phyloP scores from a whole-genome alignment of 2,113 vertebrate species.

The human (Homo sapiens) region GRCh38 chr5:178557501-178558000 shows the following conservation, averaged over 20 bases:
- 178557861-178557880: background rate
- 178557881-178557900: background rate
- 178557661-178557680: background rate
- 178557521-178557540: background rate
- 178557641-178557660: background rate
- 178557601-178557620: constrained; percentile 54
- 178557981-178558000: background rate
- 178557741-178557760: background rate
- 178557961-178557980: background rate
- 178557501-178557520: background rate
- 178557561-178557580: background rate
- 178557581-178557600: constrained; percentile 18
- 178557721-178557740: background rate
- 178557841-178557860: background rate
- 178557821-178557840: no score
- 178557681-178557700: background rate
- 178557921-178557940: background rate
- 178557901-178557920: background rate
- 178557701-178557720: background rate
- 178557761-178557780: background rate
- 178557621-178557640: background rate
- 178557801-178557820: background rate
- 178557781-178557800: background rate
- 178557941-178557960: fast-evolving
- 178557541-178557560: background rate